Evolutionary conservation across 2,888 invertebrate species (phyloP).

Genomic region (Choristoneura rosaceana): DNA sequence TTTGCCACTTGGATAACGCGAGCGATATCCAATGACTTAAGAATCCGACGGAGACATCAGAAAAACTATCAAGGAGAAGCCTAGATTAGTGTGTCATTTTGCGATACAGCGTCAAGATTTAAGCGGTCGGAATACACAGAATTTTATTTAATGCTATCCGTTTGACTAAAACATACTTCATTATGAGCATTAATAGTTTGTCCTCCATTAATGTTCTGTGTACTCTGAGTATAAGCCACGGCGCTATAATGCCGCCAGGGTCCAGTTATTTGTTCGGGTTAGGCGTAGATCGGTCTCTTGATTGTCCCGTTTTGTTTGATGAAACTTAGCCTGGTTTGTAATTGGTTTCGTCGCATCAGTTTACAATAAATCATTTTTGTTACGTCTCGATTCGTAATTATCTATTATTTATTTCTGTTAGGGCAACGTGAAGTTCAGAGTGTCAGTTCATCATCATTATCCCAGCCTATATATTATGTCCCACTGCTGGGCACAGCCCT

Average conservation of each 20-base stretch:
- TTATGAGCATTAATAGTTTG: conserved; percentile 42
- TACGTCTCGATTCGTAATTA: conserved; percentile 7
- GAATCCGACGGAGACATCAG: background rate
- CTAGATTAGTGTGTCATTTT: background rate
- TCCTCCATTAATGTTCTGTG: conserved; percentile 32
- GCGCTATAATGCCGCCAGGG: conserved; percentile 15
- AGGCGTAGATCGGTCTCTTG: conserved; percentile 32
- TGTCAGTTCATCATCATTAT: conserved; percentile 39
- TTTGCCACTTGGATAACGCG: conserved; percentile 51
- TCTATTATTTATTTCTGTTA: conserved; percentile 18
- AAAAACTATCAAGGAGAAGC: conserved; percentile 9
- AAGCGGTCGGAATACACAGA: background rate
- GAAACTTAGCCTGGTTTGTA: conserved; percentile 14
- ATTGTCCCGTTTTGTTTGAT: conserved; percentile 32
- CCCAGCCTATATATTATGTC: no score
- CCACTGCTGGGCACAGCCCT: no score
- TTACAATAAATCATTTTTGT: conserved; percentile 3
- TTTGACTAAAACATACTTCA: background rate
- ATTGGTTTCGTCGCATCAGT: conserved; percentile 7
- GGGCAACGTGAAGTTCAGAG: conserved; percentile 51
- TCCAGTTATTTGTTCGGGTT: conserved; percentile 42
- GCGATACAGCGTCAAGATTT: background rate
- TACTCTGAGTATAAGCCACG: conserved; percentile 17
- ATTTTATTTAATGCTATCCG: background rate
- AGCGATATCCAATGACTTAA: conserved; percentile 24